Base-by-base conservation (phyloP, 2,888 invertebrate genomes). In the Polydrusus tereticollis region DNA sequence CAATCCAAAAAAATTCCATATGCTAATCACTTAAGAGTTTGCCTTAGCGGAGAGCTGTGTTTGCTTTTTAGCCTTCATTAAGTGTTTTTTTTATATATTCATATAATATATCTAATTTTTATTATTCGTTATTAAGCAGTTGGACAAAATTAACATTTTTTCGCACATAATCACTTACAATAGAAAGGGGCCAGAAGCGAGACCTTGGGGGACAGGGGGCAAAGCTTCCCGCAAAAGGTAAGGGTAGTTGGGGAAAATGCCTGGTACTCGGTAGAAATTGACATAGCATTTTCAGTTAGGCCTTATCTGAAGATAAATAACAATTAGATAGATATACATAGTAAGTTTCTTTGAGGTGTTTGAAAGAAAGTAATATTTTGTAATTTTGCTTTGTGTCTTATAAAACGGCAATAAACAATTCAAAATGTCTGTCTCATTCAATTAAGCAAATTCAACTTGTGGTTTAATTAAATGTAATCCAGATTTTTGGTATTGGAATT, bases 241-340 rank as follows among this genome's bases (percentile, higher is more conserved):
- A 23, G 23, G 47, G 47, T 1, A 50, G 47, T n/a, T 21, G 47
- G n/a, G 18, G 23, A 50, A 50, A 18, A 3, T 50, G 23, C n/a
- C 23, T 50, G n/a, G 47, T 12, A 50, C 47, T 50, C 1, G 47
- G 47, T n/a, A 50, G 23, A 50, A 50, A 50, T n/a, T 50, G 47
- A 50, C 47, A 50, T 12, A 50, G 47, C 21, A 50, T 50, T 12
- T 45, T 18, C 18, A 23, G 47, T 12, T n/a, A 23, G 45, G 18
- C 4, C 16, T 14, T n/a, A n/a, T 50, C 47, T 50, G 23, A n/a
- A 50, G 47, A 21, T 20, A 45, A 45, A 18, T 20, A 45, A 45
- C 2, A 36, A 36, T 36, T 8, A 8, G n/a, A 36, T 36, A n/a
- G n/a, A n/a, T n/a, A n/a, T n/a, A n/a, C n/a, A n/a, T n/a, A n/a